Conservation (phyloP, 2,797 vertebrate species). For the Myotis findleyi region DNA sequence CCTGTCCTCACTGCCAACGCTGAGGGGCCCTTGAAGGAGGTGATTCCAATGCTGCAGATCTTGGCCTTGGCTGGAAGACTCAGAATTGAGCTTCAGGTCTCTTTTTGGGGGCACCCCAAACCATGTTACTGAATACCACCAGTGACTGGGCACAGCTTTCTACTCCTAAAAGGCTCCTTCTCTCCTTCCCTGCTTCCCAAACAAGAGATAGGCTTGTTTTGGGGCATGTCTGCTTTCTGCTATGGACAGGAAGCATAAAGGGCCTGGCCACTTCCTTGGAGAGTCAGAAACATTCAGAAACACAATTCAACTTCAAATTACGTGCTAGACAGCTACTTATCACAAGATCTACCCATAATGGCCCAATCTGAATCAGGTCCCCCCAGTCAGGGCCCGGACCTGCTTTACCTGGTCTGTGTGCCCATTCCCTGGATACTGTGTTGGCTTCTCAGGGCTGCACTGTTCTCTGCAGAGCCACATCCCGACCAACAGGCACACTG, state of each 20-base stretch:
- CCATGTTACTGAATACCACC: neutral
- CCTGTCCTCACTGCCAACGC: neutral
- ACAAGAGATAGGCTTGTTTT: neutral
- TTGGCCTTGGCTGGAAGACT: neutral
- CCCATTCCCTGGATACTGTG: no score
- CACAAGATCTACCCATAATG: neutral
- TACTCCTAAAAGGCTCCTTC: neutral
- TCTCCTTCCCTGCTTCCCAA: neutral
- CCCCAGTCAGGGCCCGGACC: neutral
- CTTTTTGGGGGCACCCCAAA: neutral
- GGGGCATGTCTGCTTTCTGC: neutral
- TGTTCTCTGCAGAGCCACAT: neutral
- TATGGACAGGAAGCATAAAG: neutral
- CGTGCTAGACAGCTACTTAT: neutral
- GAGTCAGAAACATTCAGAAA: neutral
- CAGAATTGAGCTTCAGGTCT: neutral
- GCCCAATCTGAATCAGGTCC: neutral
- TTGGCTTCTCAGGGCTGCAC: neutral
- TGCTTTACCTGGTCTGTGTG: neutral
- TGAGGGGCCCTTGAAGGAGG: neutral
- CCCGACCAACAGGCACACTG: neutral
- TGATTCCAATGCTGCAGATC: neutral
- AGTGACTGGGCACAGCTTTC: neutral
- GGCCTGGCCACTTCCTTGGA: neutral
- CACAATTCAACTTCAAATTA: neutral